Evolutionary conservation across 1,140 invertebrate species (phyloP), one percentile per base, ranked within the genome.

Genomic region (Temnothorax longispinosus): DNA sequence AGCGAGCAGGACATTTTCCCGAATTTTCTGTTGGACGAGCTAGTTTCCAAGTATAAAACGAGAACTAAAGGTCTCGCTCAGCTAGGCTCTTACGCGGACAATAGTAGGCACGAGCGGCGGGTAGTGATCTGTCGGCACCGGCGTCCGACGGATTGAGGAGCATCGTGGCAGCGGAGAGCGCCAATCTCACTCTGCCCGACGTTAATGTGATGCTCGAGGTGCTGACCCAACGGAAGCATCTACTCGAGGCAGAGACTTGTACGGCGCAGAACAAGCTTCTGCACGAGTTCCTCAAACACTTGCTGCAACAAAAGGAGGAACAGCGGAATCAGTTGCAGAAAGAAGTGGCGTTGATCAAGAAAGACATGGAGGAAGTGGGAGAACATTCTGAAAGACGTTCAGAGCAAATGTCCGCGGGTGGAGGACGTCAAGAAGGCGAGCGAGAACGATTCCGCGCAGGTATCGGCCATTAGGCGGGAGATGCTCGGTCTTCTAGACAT

Each of bases 21-120:
- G 1, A 98, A 99, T 95, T 98, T 98, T 94, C 94, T 98, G 56
- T 95, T 99, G 62, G 98, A 98, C 93, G 98, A 99, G 93, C 94
- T 99, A 58, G 97, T 98, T 58, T 96, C 97, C 44, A 98, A 98
- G 90, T 96, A 98, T 87, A 97, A 97, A 92, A 94, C 95, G 11
- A 93, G 96, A 81, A 89, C 96, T 10, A 96, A 96, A 89, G 95
- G 96, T 93, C 94, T 96, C 84, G 95, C 96, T 88, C 96, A 96
- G 85, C 93, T 96, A 54, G 95, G 96, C 47, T 88, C 86, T 1
- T 87, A 71, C 15, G n/a, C 72, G 21, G 64, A 81, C 27, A 91
- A 93, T 65, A 86, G 90, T 32, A 93, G 90, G 65, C 89, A 81
- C 92, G 90, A 71, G 21, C 65, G 8, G 64, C 67, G 58, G 87